A percentile compares a stretch with the other conserved stretches of the same genome.
Conservation (phyloP, 2,113 vertebrate genomes). For the Cinclus cinclus region DNA sequence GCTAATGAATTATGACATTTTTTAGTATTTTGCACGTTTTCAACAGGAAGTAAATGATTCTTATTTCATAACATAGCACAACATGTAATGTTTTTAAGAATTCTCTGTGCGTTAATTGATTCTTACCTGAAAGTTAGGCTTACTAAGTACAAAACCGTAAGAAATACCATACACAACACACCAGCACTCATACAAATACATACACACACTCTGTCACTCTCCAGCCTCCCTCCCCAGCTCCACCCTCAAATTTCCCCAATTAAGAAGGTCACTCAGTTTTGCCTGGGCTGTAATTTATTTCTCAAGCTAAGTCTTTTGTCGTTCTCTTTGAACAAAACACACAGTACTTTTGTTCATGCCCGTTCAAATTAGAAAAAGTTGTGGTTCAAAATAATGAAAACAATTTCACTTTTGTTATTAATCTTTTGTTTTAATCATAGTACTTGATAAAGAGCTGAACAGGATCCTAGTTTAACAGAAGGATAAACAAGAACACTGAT, state of each 20-base stretch:
- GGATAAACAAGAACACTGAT: constrained; percentile 63
- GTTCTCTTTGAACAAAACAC: neutral
- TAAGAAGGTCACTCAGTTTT: constrained; percentile 42
- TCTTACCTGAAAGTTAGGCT: constrained; percentile 53
- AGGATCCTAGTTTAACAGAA: constrained; percentile 69
- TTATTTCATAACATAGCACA: neutral
- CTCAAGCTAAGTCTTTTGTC: constrained; percentile 40
- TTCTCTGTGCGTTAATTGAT: neutral
- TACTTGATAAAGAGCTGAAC: constrained; percentile 72
- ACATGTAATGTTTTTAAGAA: neutral
- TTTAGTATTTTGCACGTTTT: constrained; percentile 35
- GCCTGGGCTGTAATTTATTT: constrained; percentile 44
- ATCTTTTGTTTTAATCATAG: constrained; percentile 67
- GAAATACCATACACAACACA: neutral
- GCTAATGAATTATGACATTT: constrained; percentile 1
- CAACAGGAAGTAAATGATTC: neutral
- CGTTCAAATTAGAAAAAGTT: constrained; percentile 47
- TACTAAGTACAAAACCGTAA: constrained; percentile 32
- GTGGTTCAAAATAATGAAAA: constrained; percentile 67
- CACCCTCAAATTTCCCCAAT: constrained; percentile 46
- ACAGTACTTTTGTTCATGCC: constrained; percentile 61
- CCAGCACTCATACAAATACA: neutral
- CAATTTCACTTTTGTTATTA: constrained; percentile 66
- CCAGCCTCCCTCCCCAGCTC: neutral
- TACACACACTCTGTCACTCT: neutral